Evolutionary conservation across 2,888 invertebrate species (phyloP).

Genomic region (Athalia cordata): DNA sequence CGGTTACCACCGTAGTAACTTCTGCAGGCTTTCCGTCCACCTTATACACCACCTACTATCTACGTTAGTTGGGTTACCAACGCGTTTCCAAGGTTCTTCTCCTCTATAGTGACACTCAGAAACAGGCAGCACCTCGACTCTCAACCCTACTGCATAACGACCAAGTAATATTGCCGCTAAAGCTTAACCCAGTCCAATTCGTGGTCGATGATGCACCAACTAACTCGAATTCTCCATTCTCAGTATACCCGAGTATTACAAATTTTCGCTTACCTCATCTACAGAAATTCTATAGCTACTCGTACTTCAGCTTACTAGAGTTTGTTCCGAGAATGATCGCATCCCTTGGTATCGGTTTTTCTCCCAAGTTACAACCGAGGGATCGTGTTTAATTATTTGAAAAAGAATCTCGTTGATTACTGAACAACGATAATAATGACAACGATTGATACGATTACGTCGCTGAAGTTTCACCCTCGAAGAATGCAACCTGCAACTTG

Average conservation of each 20-base stretch:
- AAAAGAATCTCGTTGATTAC: not conserved
- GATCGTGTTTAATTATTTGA: not conserved
- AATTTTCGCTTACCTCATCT: not conserved
- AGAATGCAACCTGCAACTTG: not conserved
- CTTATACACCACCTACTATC: too few species aligned
- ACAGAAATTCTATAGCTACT: not conserved
- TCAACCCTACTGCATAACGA: constrained; percentile 3
- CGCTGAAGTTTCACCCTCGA: too few species aligned
- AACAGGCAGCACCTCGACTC: not conserved
- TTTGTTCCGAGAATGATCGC: too few species aligned
- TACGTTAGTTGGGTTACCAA: too few species aligned
- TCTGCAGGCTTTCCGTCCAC: too few species aligned
- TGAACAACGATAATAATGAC: too few species aligned
- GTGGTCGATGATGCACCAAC: constrained; percentile 35
- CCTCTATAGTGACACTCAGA: constrained; percentile 24
- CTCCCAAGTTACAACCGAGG: too few species aligned
- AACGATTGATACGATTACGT: too few species aligned
- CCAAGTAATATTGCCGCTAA: constrained; percentile 33
- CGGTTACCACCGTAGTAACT: constrained; percentile 17
- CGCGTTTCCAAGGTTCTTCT: too few species aligned
- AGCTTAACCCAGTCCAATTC: constrained; percentile 33
- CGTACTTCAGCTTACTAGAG: too few species aligned
- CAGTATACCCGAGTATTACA: too few species aligned
- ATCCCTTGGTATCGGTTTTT: too few species aligned
- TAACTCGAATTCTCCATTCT: constrained; percentile 17